Conservation (phyloP, 2,797 vertebrate genomes). For the Esox lucius region DNA sequence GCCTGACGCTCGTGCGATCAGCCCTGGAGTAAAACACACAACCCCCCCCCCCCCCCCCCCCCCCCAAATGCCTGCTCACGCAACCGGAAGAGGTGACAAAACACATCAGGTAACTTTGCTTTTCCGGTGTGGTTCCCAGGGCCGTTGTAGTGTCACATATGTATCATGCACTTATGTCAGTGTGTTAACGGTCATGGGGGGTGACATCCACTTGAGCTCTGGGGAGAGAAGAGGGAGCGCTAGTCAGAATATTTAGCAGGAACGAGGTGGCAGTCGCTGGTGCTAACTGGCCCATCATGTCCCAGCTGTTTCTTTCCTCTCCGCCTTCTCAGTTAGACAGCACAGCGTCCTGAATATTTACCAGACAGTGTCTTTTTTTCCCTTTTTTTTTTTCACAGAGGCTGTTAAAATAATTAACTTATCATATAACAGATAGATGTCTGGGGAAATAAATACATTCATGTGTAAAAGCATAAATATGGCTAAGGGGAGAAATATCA, state of each 20-base stretch:
- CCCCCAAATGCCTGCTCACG: conserved; percentile 70
- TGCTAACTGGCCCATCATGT: conserved; percentile 35
- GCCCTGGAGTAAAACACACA: conserved; percentile 73
- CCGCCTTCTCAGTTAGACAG: neutral
- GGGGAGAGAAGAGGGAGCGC: conserved; percentile 10
- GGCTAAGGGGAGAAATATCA: neutral
- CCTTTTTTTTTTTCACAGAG: neutral
- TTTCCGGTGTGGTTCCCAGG: conserved; percentile 71
- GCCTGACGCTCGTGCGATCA: conserved; percentile 68
- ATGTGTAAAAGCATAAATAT: neutral
- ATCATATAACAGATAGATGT: conserved; percentile 44
- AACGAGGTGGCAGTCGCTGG: conserved; percentile 7
- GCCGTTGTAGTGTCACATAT: conserved; percentile 64
- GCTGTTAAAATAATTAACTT: conserved; percentile 34
- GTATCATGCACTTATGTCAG: conserved; percentile 59
- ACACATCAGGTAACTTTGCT: conserved; percentile 80
- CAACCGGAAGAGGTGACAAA: conserved; percentile 82
- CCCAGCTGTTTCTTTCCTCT: conserved; percentile 19
- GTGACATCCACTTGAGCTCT: conserved; percentile 69
- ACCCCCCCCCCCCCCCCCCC: conserved; percentile 25
- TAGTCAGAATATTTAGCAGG: conserved; percentile 51
- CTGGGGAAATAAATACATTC: neutral
- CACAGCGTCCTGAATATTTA: conserved; percentile 24
- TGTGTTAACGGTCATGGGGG: conserved; percentile 61
- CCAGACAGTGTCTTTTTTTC: neutral